Evolutionary conservation across 2,888 invertebrate genomes (phyloP), one percentile per base, ranked within the genome.

Genomic region (Drosophila paranaensis): DNA sequence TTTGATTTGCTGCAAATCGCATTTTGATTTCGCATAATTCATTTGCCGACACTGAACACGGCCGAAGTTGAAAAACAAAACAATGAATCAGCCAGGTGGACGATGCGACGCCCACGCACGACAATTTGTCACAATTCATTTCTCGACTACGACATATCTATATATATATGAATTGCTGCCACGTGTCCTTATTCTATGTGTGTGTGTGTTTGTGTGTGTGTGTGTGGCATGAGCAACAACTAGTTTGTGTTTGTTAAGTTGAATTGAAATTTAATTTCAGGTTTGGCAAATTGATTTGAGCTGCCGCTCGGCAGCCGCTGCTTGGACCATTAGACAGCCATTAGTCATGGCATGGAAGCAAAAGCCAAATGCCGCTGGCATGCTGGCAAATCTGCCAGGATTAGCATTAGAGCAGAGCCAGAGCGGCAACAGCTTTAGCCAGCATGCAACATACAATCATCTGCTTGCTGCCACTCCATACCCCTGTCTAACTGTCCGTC

Each of bases 381-480:
- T 40, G 68, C 54, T 54, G 30, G 56, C 65, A 74, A 72, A 77
- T 77, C 72, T 58, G 60, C 46, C 77, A 89, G 84, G 84, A 85
- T 85, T 89, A 89, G 81, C 86, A 88, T 73, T 77, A 67, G 60
- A 71, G 51, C 74, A 63, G 14, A 45, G 43, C 45, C 45, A 14
- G 45, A 45, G 45, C 14, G 8, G 43, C 42, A 42, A 20, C 69
- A 56, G 55, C 68, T 69, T 73, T 73, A 62, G 81, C 69, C 68
- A 71, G 65, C 81, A 89, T 84, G 84, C 84, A 84, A 85, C 89
- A 88, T 60, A 85, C 85, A 85, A 85, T 88, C 89, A 88, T 79
- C 74, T 87, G 85, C 11, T 54, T 43, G 68, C 70, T 63, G 69
- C 50, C 72, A 54, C 51, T 50, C 42, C 56, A 20, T 35, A 9